Percentiles rank a stretch among this genome's conserved stretches.
phyloP scores from a whole-genome alignment of 2,888 invertebrate genomes.

The Drosophila quinaria region DNA sequence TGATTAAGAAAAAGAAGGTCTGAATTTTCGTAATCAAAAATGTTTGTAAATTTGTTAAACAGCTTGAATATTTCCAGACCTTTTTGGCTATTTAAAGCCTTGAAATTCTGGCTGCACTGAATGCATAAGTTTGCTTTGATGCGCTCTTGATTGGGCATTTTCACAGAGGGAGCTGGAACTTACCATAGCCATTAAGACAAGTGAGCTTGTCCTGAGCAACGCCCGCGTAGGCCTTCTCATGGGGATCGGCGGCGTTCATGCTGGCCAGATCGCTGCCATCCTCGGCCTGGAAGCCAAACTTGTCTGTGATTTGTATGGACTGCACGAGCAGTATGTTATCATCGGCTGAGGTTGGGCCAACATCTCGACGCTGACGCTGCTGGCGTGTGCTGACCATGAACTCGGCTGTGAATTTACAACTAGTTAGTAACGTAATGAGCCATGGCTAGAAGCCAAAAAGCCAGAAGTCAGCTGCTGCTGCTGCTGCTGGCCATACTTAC shows the following conservation, averaged over 20 bases:
- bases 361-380: constrained; percentile 68
- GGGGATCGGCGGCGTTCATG: constrained; percentile 86
- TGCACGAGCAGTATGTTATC: constrained; percentile 96
- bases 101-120: not conserved
- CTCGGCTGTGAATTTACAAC: constrained; percentile 69
- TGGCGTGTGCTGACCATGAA: constrained; percentile 76
- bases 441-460: constrained; percentile 6
- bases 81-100: not conserved
- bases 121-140: constrained; percentile 53
- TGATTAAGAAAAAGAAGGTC: too few relatives aligned
- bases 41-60: too few relatives aligned
- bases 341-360: constrained; percentile 85
- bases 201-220: constrained; percentile 87
- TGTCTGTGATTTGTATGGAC: constrained; percentile 96
- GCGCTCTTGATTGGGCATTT: constrained; percentile 76
- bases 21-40: too few relatives aligned
- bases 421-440: constrained; percentile 51
- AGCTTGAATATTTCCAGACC: too few relatives aligned
- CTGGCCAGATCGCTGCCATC: constrained; percentile 82
- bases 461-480: constrained; percentile 8
- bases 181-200: constrained; percentile 86
- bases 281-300: constrained; percentile 93
- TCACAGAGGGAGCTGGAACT: constrained; percentile 75
- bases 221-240: constrained; percentile 91
- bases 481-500: constrained; percentile 66